Base-by-base conservation (phyloP, 2,888 invertebrate genomes). In the Nemurella pictetii region DNA sequence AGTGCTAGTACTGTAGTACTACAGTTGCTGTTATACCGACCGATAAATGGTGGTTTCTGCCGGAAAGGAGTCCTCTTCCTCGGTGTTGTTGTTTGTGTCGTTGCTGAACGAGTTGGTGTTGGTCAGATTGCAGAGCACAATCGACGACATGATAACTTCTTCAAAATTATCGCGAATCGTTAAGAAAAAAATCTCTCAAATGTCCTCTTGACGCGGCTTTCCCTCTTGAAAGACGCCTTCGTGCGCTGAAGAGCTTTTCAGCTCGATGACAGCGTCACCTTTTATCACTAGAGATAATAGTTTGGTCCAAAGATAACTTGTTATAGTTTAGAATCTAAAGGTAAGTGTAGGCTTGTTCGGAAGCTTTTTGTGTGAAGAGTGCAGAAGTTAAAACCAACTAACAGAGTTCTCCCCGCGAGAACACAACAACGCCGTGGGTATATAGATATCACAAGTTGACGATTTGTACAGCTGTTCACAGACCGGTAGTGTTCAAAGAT, bases 21-120 rank as follows among this genome's bases (percentile, higher is more conserved):
- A n/a, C n/a, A n/a, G 55, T 1, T 3, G 78, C 27, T 12, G 28
- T 77, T 28, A 5, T 30, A 88, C 87, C 87, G 95, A 96, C 96
- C 96, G 95, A 94, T 96, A 96, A 91, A 96, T 96, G 88, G 96
- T 96, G 88, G 95, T 95, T 91, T 96, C 94, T 90, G 95, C 94
- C 92, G 94, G 95, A 91, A 95, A 95, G 92, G 96, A 95, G 87
- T 91, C 91, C 86, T 91, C 91, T 90, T 96, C 95, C 93, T 95
- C 95, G 90, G 94, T 95, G 93, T 95, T 96, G 92, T 96, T 95
- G 89, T 93, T 94, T 89, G 85, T 86, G 85, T 93, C 94, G 89
- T 94, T 94, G 91, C 94, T 94, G 91, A 92, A 94, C 90, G 94
- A 92, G 89, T 93, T 93, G 89, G 90, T 89, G 88, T 90, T 90